A percentile compares a stretch with the other conserved stretches of the same genome.
phyloP scores from a whole-genome alignment of 2,888 invertebrate genomes.

The Auanema sp. region DNA sequence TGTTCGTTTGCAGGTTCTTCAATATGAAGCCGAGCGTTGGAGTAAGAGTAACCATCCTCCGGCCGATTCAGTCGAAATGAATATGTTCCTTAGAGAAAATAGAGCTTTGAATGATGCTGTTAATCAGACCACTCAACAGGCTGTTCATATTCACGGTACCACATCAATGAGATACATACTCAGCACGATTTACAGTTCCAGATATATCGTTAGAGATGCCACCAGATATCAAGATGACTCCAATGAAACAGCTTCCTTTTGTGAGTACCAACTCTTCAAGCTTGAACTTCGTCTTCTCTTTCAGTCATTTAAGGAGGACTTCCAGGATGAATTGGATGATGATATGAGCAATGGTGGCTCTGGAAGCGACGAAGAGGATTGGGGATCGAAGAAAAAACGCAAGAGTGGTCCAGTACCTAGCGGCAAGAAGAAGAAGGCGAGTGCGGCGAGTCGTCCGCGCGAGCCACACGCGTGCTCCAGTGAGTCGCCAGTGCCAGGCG shows the following conservation, averaged over 20 bases:
- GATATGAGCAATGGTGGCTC: constrained; percentile 17
- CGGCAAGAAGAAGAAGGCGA: constrained; percentile 27
- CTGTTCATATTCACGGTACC: constrained; percentile 1
- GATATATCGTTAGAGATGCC: too few species aligned
- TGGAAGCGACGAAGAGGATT: constrained; percentile 56
- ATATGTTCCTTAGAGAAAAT: constrained; percentile 55
- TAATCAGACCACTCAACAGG: constrained; percentile 22
- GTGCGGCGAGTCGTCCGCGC: constrained; percentile 11
- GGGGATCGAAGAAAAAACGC: constrained; percentile 48
- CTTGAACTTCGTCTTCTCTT: not conserved
- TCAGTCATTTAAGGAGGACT: constrained; percentile 34
- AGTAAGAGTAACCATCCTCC: constrained; percentile 44
- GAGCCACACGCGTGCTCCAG: constrained; percentile 15
- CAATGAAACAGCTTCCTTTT: too few species aligned
- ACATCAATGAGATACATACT: not conserved
- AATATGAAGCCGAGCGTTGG: constrained; percentile 56
- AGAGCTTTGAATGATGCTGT: constrained; percentile 49
- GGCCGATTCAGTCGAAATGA: constrained; percentile 56
- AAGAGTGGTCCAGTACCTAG: constrained; percentile 23
- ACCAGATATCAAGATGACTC: too few species aligned
- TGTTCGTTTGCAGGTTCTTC: constrained; percentile 32
- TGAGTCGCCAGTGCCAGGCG: constrained; percentile 14
- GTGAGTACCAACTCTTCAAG: too few species aligned
- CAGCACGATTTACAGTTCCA: not conserved
- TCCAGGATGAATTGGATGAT: constrained; percentile 35